Conservation (phyloP, 2,888 invertebrate species). For the Phyto melanocephala region DNA sequence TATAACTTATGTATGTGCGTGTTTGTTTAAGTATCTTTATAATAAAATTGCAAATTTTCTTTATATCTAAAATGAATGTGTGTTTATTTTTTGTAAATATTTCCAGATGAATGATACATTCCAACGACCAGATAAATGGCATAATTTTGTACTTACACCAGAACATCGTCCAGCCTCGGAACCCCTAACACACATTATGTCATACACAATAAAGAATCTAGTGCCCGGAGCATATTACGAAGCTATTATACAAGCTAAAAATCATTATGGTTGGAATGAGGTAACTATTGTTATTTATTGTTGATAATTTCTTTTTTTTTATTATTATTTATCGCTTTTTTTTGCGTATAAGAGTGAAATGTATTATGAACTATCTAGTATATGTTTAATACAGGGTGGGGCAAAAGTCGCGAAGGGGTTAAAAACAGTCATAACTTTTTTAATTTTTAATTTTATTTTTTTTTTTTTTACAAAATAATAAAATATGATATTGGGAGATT, state of each 20-base stretch:
- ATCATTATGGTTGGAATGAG: conserved; percentile 87
- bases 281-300: conserved; percentile 72
- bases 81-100: conserved; percentile 40
- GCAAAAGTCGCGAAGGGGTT: too few species aligned
- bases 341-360: too few species aligned
- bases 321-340: background rate
- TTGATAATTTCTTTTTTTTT: background rate
- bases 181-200: conserved; percentile 81
- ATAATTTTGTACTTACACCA: conserved; percentile 80
- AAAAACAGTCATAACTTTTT: too few species aligned
- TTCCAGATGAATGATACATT: conserved; percentile 85
- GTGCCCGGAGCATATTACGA: conserved; percentile 85
- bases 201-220: conserved; percentile 83
- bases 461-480: too few species aligned
- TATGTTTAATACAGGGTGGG: too few species aligned
- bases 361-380: too few species aligned
- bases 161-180: conserved; percentile 78
- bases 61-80: background rate
- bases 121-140: conserved; percentile 86
- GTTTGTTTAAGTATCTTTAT: conserved; percentile 34
- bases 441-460: too few species aligned
- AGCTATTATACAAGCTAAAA: conserved; percentile 87
- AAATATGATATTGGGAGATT: too few species aligned
- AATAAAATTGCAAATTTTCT: background rate
- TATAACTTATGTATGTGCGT: background rate